Base-by-base conservation (phyloP, 1,140 invertebrate genomes). In the Tetramorium simillimum region DNA sequence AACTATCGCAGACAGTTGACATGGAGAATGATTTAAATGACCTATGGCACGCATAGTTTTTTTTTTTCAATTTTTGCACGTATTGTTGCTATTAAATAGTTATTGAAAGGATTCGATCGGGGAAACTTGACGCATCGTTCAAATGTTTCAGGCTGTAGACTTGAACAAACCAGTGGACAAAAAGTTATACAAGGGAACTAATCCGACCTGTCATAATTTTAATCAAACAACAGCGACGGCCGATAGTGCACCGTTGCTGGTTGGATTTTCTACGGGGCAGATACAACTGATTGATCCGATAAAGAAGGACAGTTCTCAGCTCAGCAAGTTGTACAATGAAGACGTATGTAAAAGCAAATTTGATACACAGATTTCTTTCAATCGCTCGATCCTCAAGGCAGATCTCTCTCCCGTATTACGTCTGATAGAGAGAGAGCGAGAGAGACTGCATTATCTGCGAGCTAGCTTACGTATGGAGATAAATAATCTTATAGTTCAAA, bases 151-250 rank as follows among this genome's bases (percentile, higher is more conserved):
- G 98, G 98, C 98, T 93, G 97, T 98, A 91, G 99, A 99, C 96
- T 96, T 99, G 93, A 98, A 97, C 87, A 99, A 99, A 95, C 99
- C 99, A 62, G 97, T 99, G 87, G 99, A 99, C 95, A 99, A 99
- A 94, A 98, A 99, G 95, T 97, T 99, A 91, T 99, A 99, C 95
- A 99, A 99, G 96, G 99, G 99, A 92, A 99, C 99, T 88, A 99
- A 98, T 96, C 99, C 99, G 72, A 99, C 99, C 37, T 99, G 99
- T 95, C 99, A 99, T 96, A 99, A 99, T 96, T 99, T 99, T 95
- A 99, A 99, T 96, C 96, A 97, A 86, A 96, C 97, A 81, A 97
- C 97, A 78, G 97, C 98, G 73, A 97, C 97, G 67, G 95, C 96
- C 65, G 98, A 99, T 70, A 97, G 97, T 94, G 97, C 98, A 65